Base-by-base conservation (phyloP, 2,888 invertebrate species). In the Cantharis rustica region DNA sequence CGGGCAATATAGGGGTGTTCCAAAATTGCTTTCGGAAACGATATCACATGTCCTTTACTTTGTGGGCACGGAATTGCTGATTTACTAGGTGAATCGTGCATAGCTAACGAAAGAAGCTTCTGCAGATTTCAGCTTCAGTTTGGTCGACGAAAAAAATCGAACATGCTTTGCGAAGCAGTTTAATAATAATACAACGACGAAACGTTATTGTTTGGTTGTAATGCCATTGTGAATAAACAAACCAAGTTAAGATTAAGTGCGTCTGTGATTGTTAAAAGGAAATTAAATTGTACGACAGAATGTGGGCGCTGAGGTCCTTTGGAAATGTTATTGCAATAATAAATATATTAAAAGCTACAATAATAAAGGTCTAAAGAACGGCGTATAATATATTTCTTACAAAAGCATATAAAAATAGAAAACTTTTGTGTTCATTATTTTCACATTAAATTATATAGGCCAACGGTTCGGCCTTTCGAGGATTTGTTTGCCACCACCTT, bases 321-420 rank as follows among this genome's bases (percentile, higher is more conserved):
- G n/a, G 68, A 68, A 72, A 72, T 72, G 16, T 72, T 72, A 23
- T 72, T 66, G 64, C 64, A 64, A 68, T 20, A 72, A 72, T 72
- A 72, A 72, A 72, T 47, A 47, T 61, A 62, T 61, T 71, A 23
- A 62, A 62, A 62, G 62, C 17, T 47, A 66, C 16, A 68, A 47
- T 72, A 72, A 47, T n/a, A n/a, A n/a, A 47, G 47, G n/a, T 47
- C 47, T 47, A 47, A n/a, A n/a, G 47, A 47, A 47, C n/a, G 47
- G 4, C 11, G 31, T 27, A 27, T n/a, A n/a, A n/a, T n/a, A n/a
- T 47, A n/a, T 47, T 47, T 47, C 47, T 47, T 47, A n/a, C 7
- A 47, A 47, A n/a, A 47, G 47, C 47, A 47, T n/a, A 47, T 13
- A 47, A 47, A 47, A 47, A 47, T 47, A 71, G 27, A 27, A 27